A percentile compares a stretch with the other conserved stretches of the same genome.
Evolutionary conservation across 2,113 vertebrate genomes (phyloP).

Genomic region (Gymnobelideus leadbeateri): DNA sequence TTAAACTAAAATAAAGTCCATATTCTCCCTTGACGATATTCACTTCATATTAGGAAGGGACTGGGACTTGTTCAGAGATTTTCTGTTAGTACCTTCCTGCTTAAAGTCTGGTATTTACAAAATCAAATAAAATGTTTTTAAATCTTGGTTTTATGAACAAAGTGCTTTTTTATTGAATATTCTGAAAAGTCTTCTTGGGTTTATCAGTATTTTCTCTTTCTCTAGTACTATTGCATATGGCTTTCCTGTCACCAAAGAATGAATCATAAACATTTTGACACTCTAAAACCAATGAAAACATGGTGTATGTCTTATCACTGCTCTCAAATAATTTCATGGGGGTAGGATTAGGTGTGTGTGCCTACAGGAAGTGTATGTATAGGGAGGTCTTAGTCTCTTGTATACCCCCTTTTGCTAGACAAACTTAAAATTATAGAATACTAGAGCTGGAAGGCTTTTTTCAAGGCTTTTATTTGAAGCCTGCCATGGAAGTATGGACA

Average conservation of each 20-base stretch:
- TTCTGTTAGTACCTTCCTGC: background rate
- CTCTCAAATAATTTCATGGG: background rate
- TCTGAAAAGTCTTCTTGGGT: background rate
- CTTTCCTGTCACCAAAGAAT: background rate
- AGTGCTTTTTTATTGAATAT: background rate
- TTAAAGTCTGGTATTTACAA: background rate
- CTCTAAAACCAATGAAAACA: background rate
- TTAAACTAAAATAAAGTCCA: background rate
- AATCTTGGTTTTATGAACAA: background rate
- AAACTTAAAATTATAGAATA: background rate
- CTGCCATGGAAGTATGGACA: background rate
- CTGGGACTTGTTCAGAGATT: background rate
- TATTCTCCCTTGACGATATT: background rate
- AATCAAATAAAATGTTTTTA: background rate
- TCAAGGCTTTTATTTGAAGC: background rate
- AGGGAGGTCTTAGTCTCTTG: background rate
- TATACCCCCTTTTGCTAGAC: fast-evolving
- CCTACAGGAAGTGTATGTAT: background rate
- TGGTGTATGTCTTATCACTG: background rate
- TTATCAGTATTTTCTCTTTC: background rate
- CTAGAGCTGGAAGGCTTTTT: background rate
- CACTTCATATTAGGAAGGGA: background rate
- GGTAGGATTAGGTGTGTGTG: background rate
- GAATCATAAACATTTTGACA: background rate
- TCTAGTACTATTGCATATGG: background rate